Evolutionary conservation across 2,888 invertebrate species (phyloP).

Genomic region (Poecilobothrus nobilitatus): DNA sequence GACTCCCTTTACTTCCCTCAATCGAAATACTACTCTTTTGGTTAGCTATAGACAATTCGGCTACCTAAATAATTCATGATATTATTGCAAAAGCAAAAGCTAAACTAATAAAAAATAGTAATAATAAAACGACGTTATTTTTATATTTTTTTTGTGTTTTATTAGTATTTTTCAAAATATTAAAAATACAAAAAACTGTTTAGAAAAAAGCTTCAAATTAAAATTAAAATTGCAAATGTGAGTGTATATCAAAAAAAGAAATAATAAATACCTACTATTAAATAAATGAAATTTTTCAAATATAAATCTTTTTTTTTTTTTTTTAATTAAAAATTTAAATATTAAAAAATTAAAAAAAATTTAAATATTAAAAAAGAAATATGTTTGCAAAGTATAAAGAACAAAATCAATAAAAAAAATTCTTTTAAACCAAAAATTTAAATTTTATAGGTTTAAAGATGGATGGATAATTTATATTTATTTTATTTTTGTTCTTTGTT

Average conservation of each 20-base stretch:
- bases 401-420: too few species aligned
- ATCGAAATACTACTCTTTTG: too few species aligned
- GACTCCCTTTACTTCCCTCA: too few species aligned
- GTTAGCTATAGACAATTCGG: too few species aligned
- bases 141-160: background rate
- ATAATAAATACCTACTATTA: conserved; percentile 6
- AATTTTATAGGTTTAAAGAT: too few species aligned
- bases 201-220: background rate
- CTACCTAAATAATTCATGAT: too few species aligned
- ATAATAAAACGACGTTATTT: background rate
- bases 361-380: background rate
- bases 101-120: too few species aligned
- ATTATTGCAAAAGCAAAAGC: too few species aligned
- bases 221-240: conserved; percentile 3
- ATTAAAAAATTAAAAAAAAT: background rate
- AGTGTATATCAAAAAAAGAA: background rate
- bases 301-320: background rate
- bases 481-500: conserved; percentile 7
- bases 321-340: background rate
- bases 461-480: too few species aligned
- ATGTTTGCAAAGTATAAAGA: background rate
- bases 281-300: background rate
- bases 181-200: background rate
- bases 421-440: too few species aligned
- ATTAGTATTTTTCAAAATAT: background rate